Evolutionary conservation across 2,888 invertebrate genomes (phyloP), one percentile per base, ranked within the genome.

Genomic region (Lydus trimaculatus): DNA sequence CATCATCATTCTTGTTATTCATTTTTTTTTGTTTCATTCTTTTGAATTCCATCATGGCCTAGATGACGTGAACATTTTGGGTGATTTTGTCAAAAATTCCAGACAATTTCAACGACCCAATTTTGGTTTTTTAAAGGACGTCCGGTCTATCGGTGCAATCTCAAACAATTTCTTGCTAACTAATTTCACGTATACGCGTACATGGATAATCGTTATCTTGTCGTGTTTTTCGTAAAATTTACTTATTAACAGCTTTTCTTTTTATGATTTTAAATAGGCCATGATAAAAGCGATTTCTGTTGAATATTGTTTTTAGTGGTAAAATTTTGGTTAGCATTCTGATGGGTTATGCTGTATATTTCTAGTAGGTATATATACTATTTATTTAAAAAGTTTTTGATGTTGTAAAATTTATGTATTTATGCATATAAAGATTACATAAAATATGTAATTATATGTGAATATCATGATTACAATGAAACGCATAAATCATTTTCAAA

Each of bases 61-160:
- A 56, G 56, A 56, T 56, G 56, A 56, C 48, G 48, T 9, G 20
- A 20, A 20, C 20, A 20, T 20, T 20, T 56, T 25, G 6, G 25
- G 9, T 25, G 56, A 25, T 25, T 56, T 11, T 48, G 20, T 56
- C 11, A 3, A 56, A n/a, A 56, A 15, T 56, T 56, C 56, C 56
- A 48, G 48, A 48, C 20, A 48, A 48, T 48, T 20, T 0, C 11
- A 15, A 25, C 56, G 56, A 56, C 56, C 56, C 56, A 56, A 56
- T 56, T 56, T 56, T 13, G 56, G 56, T 56, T 56, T 56, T n/a
- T 25, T 56, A 56, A 15, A 56, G 56, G 56, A 56, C 56, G 25
- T 56, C 56, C 56, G 56, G 56, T 56, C 3, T 20, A 8, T 48
- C 20, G 43, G 3, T 48, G 17, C 23, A 56, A 56, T 56, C 25